phyloP scores from a whole-genome alignment of 2,113 vertebrate genomes.

The Sceloporus undulatus region DNA sequence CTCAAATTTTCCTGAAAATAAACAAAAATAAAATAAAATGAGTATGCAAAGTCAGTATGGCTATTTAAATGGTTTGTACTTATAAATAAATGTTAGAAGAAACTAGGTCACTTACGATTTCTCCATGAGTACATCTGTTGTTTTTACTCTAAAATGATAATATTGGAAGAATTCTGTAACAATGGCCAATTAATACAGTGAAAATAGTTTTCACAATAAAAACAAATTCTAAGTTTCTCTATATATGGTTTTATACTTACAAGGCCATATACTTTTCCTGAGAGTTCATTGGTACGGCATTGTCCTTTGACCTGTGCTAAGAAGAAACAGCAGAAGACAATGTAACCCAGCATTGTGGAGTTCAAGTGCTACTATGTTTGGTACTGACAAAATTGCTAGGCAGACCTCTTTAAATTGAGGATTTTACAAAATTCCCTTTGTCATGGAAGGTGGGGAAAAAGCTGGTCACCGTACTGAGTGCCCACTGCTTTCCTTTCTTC shows the following conservation, averaged over 20 bases:
- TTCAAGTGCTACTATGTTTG: conserved; percentile 42
- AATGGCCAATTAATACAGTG: neutral
- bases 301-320: conserved; percentile 34
- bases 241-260: conserved; percentile 57
- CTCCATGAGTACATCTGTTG: conserved; percentile 58
- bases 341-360: conserved; percentile 70
- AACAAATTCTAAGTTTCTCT: neutral
- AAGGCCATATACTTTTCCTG: conserved; percentile 6
- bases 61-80: neutral
- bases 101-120: conserved; percentile 67
- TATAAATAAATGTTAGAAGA: conserved; percentile 25
- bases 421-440: conserved; percentile 74
- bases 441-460: conserved; percentile 67
- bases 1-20: conserved; percentile 72
- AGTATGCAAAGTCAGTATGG: conserved; percentile 44
- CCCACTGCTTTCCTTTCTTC: conserved; percentile 74
- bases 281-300: neutral
- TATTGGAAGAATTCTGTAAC: conserved; percentile 43
- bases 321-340: conserved; percentile 67
- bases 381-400: conserved; percentile 49
- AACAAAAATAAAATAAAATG: conserved; percentile 48
- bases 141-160: conserved; percentile 47
- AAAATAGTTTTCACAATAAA: conserved; percentile 4
- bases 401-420: conserved; percentile 67
- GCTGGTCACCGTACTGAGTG: conserved; percentile 75